Conservation (phyloP, 2,797 vertebrate genomes). For the Eulemur albifrons region DNA sequence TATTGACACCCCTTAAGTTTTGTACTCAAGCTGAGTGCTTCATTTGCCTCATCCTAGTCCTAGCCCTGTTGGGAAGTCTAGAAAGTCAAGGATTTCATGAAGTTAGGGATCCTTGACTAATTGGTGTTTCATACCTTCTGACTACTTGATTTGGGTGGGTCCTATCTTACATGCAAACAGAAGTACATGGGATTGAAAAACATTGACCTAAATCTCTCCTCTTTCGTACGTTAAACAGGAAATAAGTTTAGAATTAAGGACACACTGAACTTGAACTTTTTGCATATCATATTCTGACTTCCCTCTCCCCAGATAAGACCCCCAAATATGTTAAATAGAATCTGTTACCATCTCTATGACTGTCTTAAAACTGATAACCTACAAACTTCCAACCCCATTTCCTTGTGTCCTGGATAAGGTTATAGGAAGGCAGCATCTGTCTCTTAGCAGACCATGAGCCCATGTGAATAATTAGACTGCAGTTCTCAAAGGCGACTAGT, state of each 20-base stretch:
- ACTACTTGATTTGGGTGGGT: not conserved
- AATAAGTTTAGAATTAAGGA: slow-evolving; percentile 19
- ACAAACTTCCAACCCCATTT: not conserved
- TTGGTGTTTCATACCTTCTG: not conserved
- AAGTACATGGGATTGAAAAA: not conserved
- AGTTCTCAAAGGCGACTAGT: not conserved
- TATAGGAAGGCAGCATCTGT: not conserved
- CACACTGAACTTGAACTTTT: not conserved
- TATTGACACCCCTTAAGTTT: not conserved
- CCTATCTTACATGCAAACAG: not conserved
- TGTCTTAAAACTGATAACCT: not conserved
- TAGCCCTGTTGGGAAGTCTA: not conserved
- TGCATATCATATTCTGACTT: not conserved
- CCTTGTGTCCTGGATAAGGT: not conserved
- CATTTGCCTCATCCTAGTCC: not conserved
- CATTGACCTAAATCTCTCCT: not conserved
- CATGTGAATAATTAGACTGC: not conserved
- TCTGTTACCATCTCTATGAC: not conserved
- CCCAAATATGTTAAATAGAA: not conserved
- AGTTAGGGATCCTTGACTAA: not conserved
- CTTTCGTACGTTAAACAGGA: not conserved
- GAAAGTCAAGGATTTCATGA: not conserved
- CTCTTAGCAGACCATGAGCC: not conserved
- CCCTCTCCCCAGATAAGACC: not conserved
- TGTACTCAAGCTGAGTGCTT: not conserved